These are phyloP conservation scores for Drosophila subobscura DNA, from an alignment of 1,140 invertebrate genomes.

Conservation along the genomic window DNA sequence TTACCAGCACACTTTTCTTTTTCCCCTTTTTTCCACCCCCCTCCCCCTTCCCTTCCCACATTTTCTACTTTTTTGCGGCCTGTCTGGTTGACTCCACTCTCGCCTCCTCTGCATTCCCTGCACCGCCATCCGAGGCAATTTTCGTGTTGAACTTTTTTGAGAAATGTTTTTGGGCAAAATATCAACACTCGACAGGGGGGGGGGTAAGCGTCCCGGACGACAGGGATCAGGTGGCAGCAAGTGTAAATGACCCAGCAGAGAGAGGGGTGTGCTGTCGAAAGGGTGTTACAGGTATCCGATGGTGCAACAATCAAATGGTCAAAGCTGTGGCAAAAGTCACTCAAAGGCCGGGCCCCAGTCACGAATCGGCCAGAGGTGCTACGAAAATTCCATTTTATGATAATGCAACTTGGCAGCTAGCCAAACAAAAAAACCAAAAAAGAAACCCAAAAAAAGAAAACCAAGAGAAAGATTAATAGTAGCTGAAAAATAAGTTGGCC, in stretches of 20 bases:
- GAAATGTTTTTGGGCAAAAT: constrained; percentile 65
- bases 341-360: constrained; percentile 37
- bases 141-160: constrained; percentile 62
- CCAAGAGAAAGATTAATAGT: constrained; percentile 50
- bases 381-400: constrained; percentile 62
- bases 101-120: neutral
- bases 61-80: constrained; percentile 20
- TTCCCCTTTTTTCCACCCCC: neutral
- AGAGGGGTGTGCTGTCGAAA: neutral
- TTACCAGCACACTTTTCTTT: constrained; percentile 29
- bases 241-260: constrained; percentile 28
- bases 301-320: constrained; percentile 44
- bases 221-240: constrained; percentile 49
- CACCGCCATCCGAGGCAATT: constrained; percentile 31
- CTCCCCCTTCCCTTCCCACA: neutral
- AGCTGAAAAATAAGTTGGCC: constrained; percentile 33
- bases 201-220: neutral
- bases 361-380: constrained; percentile 48
- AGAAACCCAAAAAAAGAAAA: constrained; percentile 13
- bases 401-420: constrained; percentile 55
- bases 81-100: constrained; percentile 18
- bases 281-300: neutral
- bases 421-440: constrained; percentile 26
- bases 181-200: constrained; percentile 37
- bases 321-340: constrained; percentile 59